These are phyloP conservation scores for Odontamblyopus lacepedii DNA, from an alignment of 2,797 vertebrate species.

Conservation along the genomic window DNA sequence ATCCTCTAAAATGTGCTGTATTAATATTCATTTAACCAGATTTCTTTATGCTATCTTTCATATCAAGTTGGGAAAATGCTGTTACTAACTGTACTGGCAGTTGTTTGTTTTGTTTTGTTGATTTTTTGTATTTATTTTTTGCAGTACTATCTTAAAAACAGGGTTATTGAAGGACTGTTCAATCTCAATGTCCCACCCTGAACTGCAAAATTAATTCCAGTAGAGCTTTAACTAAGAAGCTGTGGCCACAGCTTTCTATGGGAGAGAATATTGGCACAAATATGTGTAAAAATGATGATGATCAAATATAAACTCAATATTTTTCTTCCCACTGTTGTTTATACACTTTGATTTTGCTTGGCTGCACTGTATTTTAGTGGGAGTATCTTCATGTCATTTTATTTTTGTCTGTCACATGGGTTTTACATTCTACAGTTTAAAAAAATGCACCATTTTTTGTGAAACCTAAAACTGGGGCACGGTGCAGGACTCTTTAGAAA, in stretches of 20 bases:
- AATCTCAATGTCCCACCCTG: background rate
- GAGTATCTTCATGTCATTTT: background rate
- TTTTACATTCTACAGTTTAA: background rate
- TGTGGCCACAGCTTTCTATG: no score
- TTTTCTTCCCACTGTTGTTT: background rate
- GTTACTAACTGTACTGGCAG: background rate
- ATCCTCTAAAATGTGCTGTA: no score
- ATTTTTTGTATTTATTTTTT: no score
- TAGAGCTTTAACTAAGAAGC: no score
- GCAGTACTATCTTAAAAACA: background rate
- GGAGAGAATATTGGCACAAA: background rate
- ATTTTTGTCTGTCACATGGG: background rate
- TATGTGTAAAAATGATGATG: background rate
- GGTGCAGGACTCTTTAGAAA: background rate
- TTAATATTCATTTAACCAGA: no score
- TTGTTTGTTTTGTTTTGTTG: no score
- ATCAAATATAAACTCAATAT: background rate
- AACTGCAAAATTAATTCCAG: background rate
- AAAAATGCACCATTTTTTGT: background rate
- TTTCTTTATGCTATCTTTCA: background rate
- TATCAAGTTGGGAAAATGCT: background rate
- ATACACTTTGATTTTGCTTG: background rate
- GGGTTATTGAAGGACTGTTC: background rate
- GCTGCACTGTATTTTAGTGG: background rate
- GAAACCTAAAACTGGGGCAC: conserved; percentile 7